These are phyloP conservation scores for Platynereis dumerilii DNA, from an alignment of 2,888 invertebrate genomes.

Conservation along the genomic window DNA sequence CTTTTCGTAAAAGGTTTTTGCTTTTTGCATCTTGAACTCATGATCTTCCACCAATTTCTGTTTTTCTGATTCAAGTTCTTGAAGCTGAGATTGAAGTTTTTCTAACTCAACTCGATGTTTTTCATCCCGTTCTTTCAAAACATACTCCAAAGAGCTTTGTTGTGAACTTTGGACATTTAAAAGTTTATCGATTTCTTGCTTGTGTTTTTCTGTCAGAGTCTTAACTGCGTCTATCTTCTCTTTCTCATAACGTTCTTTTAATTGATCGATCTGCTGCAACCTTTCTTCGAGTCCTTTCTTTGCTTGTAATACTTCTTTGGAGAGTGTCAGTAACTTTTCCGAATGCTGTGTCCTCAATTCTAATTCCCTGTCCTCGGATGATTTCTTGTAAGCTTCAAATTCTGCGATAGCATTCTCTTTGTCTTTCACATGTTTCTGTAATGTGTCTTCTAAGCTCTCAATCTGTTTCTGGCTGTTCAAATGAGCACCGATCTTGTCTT, in stretches of 20 bases:
- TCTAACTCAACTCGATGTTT: slow-evolving; percentile 47
- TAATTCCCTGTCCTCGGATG: slow-evolving; percentile 47
- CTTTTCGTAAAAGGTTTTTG: slow-evolving; percentile 59
- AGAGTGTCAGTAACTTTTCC: slow-evolving; percentile 49
- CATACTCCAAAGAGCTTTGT: slow-evolving; percentile 26
- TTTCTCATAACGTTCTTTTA: slow-evolving; percentile 45
- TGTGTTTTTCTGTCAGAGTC: slow-evolving; percentile 47
- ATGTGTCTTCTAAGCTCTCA: slow-evolving; percentile 44
- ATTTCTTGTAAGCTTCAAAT: slow-evolving; percentile 49
- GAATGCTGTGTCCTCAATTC: slow-evolving; percentile 50
- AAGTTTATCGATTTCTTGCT: slow-evolving; percentile 50
- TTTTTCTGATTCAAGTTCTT: slow-evolving; percentile 43
- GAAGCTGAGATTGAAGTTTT: slow-evolving; percentile 42
- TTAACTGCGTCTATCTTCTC: slow-evolving; percentile 49
- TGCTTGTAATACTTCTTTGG: slow-evolving; percentile 52
- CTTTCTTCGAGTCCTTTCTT: slow-evolving; percentile 58
- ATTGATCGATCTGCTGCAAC: slow-evolving; percentile 46
- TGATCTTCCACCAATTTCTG: slow-evolving; percentile 50
- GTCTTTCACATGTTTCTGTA: slow-evolving; percentile 49
- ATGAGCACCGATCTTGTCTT: slow-evolving; percentile 46
- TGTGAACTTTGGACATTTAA: slow-evolving; percentile 42
- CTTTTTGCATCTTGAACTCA: slow-evolving; percentile 55
- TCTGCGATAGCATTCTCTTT: slow-evolving; percentile 44
- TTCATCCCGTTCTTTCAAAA: slow-evolving; percentile 37
- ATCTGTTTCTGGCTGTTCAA: slow-evolving; percentile 44